Conservation (phyloP, 2,113 vertebrate species). For the Amphiprion ocellaris region DNA sequence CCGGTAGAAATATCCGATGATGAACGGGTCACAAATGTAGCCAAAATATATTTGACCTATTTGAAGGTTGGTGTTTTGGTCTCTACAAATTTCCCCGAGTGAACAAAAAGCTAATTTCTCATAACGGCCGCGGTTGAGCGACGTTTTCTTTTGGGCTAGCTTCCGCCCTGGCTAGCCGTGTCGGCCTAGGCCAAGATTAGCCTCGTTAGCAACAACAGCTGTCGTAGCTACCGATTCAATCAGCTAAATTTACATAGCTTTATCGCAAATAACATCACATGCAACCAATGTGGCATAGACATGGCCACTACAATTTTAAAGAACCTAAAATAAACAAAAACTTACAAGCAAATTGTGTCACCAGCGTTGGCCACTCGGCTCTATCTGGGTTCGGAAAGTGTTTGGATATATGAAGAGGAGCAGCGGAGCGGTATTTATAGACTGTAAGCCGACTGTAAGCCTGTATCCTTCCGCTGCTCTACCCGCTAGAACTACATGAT, state of each 20-base stretch:
- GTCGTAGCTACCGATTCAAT: not conserved
- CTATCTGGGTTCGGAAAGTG: not conserved
- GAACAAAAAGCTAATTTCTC: too few species aligned
- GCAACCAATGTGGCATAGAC: not conserved
- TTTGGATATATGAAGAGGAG: not conserved
- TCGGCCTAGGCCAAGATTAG: not conserved
- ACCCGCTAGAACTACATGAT: not conserved
- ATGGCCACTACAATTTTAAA: not conserved
- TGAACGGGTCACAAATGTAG: not conserved
- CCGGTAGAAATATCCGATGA: fast-evolving
- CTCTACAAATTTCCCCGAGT: too few species aligned
- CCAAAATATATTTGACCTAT: not conserved
- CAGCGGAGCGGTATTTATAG: not conserved
- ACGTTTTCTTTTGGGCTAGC: not conserved
- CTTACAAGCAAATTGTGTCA: not conserved
- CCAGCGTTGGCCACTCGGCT: not conserved
- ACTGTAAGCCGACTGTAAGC: not conserved
- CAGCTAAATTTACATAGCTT: not conserved
- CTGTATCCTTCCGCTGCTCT: not conserved
- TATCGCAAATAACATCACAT: too few species aligned
- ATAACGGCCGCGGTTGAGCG: not conserved
- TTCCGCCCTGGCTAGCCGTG: not conserved
- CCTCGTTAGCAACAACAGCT: not conserved
- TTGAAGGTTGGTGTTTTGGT: too few species aligned
- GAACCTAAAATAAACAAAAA: not conserved